Base-by-base conservation (phyloP, 2,888 invertebrate species). In the Netelia melanura region DNA sequence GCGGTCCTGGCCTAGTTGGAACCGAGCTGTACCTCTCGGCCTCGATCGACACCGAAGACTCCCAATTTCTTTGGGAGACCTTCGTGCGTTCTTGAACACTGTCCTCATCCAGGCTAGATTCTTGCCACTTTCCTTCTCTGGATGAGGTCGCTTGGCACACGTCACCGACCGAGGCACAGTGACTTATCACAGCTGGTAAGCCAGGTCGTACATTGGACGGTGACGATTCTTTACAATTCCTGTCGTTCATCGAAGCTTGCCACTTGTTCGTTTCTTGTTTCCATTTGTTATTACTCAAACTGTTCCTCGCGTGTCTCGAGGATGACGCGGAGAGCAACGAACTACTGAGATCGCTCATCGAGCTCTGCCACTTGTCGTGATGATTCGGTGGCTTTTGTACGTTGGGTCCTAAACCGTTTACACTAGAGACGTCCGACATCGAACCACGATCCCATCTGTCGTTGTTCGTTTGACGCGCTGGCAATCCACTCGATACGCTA, bases 261-360 rank as follows among this genome's bases (percentile, higher is more conserved):
- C 93, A 93, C 71, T 91, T 92, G 79, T 83, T 79, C 2, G 48
- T 54, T 23, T 92, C 91, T 6, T 88, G 89, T 25, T 85, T 79
- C 91, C 90, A 90, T 82, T 89, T 88, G 67, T 89, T 88, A 74
- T 89, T 87, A 54, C 86, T 86, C 68, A 84, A 86, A 44, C 81
- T 88, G 17, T 62, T 85, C 43, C 48, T 87, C 23, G 38, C 38
- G 17, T 85, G 81, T 14, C 83, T 86, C 11, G 89, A 77, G 0
- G 86, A 84, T 2, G 54, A 44, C 3, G 58, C 30, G 44, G 10
- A 87, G 56, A 23, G 86, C 85, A 25, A 83, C 74, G 88, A 86
- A 9, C 86, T 87, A 83, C 89, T 91, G 64, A 97, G 95, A 91
- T 97, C 97, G 93, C 96, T 96, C 94, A 96, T 95, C 5, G 96